A percentile compares a stretch with the other conserved stretches of the same genome.
Evolutionary conservation across 2,888 invertebrate species (phyloP).

Genomic region (Polyommatus icarus): DNA sequence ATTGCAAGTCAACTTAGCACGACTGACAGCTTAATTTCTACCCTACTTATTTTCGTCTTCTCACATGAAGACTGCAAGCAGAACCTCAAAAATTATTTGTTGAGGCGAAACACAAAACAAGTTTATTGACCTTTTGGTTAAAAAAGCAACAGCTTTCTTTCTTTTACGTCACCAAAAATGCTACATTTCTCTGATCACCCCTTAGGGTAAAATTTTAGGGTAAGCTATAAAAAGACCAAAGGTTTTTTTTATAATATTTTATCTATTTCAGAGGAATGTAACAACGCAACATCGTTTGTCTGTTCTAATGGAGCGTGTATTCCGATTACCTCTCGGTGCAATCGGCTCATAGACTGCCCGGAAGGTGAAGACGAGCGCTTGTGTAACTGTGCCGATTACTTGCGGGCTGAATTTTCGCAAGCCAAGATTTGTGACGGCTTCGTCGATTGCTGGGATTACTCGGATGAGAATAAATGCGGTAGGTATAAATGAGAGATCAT

Average conservation of each 20-base stretch:
- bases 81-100: not conserved
- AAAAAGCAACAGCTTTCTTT: not conserved
- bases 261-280: slow-evolving; percentile 59
- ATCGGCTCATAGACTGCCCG: slow-evolving; percentile 85
- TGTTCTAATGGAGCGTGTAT: slow-evolving; percentile 84
- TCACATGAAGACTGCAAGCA: not conserved
- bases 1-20: not conserved
- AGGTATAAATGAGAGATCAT: slow-evolving; percentile 42
- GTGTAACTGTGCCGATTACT: slow-evolving; percentile 88
- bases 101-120: not conserved
- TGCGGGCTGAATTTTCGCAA: slow-evolving; percentile 84
- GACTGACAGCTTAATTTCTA: slow-evolving; percentile 6
- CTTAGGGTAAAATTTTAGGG: no score
- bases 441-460: slow-evolving; percentile 89
- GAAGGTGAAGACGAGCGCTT: slow-evolving; percentile 86
- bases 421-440: slow-evolving; percentile 90
- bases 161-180: no score
- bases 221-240: no score
- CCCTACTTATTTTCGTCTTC: not conserved
- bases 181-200: no score
- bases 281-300: slow-evolving; percentile 76
- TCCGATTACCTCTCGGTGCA: slow-evolving; percentile 83
- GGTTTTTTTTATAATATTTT: not conserved
- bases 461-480: slow-evolving; percentile 89
- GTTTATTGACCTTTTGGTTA: not conserved